Evolutionary conservation across 2,797 vertebrate species (phyloP).

Genomic region (Gymnothorax javanicus): DNA sequence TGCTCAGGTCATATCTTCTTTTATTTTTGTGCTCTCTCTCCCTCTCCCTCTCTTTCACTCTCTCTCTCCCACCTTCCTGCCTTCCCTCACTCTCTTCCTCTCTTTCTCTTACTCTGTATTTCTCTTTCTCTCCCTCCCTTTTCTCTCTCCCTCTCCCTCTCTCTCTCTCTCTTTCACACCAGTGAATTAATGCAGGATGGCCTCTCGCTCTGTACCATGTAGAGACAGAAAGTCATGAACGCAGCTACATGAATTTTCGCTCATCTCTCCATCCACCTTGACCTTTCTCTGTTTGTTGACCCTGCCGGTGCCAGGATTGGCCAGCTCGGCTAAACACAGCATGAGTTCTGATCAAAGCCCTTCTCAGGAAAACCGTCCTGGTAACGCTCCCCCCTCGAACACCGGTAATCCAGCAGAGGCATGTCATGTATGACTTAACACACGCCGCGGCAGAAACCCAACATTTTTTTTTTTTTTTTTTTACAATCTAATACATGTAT

Average conservation of each 20-base stretch:
- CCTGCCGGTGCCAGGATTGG: conserved; percentile 44
- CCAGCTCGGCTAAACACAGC: conserved; percentile 1
- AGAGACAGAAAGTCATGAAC: neutral
- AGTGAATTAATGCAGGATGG: conserved; percentile 26
- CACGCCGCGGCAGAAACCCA: conserved; percentile 35
- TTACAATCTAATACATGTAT: conserved; percentile 46
- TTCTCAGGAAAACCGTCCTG: conserved; percentile 29
- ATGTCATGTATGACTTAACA: conserved; percentile 26
- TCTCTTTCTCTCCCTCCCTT: too few species aligned
- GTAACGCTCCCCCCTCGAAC: conserved; percentile 32
- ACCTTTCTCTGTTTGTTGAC: conserved; percentile 36
- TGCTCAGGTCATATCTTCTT: conserved; percentile 13
- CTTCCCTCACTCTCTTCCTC: too few species aligned
- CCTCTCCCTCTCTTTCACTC: too few species aligned
- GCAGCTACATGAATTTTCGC: conserved; percentile 7
- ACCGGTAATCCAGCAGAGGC: conserved; percentile 36
- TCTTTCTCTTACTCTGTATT: too few species aligned
- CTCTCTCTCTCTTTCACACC: neutral
- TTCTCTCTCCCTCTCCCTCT: neutral
- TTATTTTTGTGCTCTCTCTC: neutral
- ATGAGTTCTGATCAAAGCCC: conserved; percentile 49
- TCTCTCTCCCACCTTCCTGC: too few species aligned
- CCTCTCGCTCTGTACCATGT: conserved; percentile 3
- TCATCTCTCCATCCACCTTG: conserved; percentile 25
- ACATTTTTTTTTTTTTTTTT: conserved; percentile 28